Evolutionary conservation across 2,113 vertebrate genomes (phyloP).

Genomic region (Pandion haliaetus): DNA sequence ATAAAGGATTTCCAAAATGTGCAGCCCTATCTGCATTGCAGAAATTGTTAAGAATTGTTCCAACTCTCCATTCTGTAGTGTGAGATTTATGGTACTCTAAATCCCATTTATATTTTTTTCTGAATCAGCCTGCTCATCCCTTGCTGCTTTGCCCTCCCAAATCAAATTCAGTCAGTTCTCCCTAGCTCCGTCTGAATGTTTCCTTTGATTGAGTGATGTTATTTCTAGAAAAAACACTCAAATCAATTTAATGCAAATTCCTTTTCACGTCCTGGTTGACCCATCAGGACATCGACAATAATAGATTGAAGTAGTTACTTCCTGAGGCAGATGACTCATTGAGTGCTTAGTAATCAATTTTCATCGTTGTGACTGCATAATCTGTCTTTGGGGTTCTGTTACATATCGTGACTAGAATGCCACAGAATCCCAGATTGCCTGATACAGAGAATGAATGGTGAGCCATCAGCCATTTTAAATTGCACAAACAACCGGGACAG

Average conservation of each 20-base stretch:
- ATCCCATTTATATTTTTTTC: conserved; percentile 56
- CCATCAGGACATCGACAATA: conserved; percentile 78
- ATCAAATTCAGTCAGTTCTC: conserved; percentile 72
- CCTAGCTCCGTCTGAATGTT: conserved; percentile 71
- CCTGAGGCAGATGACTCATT: conserved; percentile 79
- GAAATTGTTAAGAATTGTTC: conserved; percentile 10
- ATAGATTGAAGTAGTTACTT: conserved; percentile 81
- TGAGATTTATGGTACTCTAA: conserved; percentile 59
- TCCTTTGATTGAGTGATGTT: conserved; percentile 78
- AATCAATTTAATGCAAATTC: conserved; percentile 83
- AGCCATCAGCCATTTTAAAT: conserved; percentile 23
- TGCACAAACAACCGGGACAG: not conserved
- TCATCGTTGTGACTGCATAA: conserved; percentile 74
- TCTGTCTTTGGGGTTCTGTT: conserved; percentile 72
- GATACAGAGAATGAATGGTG: not conserved
- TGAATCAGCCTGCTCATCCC: conserved; percentile 64
- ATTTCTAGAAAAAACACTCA: conserved; percentile 79
- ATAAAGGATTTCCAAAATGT: conserved; percentile 3
- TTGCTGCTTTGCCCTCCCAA: conserved; percentile 64
- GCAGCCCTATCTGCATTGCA: not conserved
- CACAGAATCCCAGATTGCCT: conserved; percentile 21
- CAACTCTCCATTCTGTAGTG: not conserved
- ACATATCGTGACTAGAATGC: conserved; percentile 57
- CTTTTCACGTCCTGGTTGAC: conserved; percentile 75
- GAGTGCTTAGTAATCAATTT: conserved; percentile 81